phyloP scores from a whole-genome alignment of 2,113 vertebrate genomes.

The Anser cygnoides region DNA sequence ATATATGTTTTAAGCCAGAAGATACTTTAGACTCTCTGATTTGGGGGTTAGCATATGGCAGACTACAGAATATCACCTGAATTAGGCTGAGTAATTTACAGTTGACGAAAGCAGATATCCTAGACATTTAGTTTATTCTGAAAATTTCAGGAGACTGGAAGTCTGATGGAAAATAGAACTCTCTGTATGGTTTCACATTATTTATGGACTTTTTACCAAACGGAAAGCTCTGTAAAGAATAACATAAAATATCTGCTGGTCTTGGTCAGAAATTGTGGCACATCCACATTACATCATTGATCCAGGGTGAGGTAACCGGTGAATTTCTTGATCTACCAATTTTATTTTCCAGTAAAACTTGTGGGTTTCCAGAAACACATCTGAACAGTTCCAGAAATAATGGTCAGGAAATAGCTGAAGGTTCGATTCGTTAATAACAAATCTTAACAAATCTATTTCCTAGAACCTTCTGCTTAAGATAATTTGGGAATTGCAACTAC shows the following conservation, averaged over 20 bases:
- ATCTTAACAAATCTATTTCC: background rate
- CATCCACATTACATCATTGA: background rate
- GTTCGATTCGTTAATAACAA: background rate
- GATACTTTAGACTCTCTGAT: background rate
- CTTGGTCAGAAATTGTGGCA: background rate
- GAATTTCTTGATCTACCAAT: background rate
- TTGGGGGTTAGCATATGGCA: background rate
- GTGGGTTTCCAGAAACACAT: background rate
- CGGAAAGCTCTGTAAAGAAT: background rate
- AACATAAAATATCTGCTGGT: background rate
- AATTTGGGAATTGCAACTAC: background rate
- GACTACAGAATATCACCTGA: background rate
- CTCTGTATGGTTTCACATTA: background rate
- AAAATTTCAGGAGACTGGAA: background rate
- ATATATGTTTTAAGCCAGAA: background rate
- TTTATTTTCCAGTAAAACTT: background rate
- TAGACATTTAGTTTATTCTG: background rate
- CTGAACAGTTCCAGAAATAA: background rate
- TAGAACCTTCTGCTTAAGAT: background rate
- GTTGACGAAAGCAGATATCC: background rate
- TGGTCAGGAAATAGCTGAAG: background rate
- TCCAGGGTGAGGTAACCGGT: background rate
- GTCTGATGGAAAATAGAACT: background rate
- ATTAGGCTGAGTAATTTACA: background rate
- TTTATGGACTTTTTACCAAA: background rate